These are phyloP conservation scores for Dasypus novemcinctus DNA, from an alignment of 2,113 vertebrate species.

Conservation along the genomic window DNA sequence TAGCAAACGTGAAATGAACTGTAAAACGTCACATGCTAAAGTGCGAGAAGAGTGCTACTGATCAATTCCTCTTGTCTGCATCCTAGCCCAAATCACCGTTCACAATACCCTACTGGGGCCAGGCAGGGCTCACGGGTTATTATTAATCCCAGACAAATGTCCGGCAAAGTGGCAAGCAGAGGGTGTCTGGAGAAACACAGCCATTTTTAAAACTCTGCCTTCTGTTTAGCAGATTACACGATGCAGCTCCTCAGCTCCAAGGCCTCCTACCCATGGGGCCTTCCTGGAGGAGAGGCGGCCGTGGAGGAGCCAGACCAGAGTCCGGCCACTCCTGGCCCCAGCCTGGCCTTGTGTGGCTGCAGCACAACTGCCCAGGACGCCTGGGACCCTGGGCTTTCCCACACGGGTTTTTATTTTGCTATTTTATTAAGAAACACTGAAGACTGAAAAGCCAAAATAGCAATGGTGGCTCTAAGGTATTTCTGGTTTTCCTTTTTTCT, in stretches of 20 bases:
- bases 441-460: conserved; percentile 1
- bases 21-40: rapidly evolving
- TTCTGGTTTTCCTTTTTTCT: background rate
- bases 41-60: background rate
- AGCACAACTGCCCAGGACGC: background rate
- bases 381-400: background rate
- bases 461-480: background rate
- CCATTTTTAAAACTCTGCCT: background rate
- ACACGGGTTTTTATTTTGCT: background rate
- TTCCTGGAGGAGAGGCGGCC: background rate
- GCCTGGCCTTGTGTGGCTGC: background rate
- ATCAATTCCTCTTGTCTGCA: background rate
- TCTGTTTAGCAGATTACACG: background rate
- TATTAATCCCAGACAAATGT: background rate
- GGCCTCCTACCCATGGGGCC: background rate
- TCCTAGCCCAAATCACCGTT: background rate
- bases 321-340: background rate
- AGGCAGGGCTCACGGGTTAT: background rate
- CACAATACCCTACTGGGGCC: background rate
- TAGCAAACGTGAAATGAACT: background rate
- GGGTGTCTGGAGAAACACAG: background rate
- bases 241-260: background rate
- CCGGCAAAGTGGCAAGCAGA: background rate
- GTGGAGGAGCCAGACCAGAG: background rate
- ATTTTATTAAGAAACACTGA: background rate